Conservation (phyloP, 2,113 vertebrate species). For the Gobio gobio region DNA sequence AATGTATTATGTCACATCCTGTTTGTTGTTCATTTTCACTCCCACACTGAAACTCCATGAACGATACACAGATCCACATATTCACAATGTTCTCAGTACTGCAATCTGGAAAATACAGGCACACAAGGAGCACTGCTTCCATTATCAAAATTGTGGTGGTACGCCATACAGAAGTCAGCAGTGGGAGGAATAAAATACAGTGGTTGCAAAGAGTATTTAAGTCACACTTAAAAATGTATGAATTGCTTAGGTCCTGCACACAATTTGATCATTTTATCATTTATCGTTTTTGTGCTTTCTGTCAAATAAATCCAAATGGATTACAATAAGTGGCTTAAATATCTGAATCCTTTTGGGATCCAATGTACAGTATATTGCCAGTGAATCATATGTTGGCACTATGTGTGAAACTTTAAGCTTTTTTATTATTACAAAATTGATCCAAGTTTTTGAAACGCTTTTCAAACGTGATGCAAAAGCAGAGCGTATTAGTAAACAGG, state of each 20-base stretch:
- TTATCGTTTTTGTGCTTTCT: background rate
- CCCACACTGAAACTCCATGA: constrained; percentile 11
- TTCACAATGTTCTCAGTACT: background rate
- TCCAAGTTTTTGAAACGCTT: background rate
- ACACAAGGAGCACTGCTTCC: background rate
- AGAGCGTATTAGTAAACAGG: background rate
- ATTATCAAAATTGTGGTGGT: background rate
- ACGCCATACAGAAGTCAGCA: background rate
- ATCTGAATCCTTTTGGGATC: background rate
- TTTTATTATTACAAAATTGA: background rate
- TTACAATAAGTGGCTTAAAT: background rate
- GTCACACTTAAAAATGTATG: background rate
- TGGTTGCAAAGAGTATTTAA: background rate
- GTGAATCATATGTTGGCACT: background rate
- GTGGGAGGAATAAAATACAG: background rate
- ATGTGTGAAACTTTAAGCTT: background rate
- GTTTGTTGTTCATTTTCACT: background rate
- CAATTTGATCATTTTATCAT: background rate
- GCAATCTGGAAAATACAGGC: background rate
- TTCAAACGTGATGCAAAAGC: background rate
- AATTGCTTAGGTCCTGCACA: background rate
- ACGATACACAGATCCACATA: background rate
- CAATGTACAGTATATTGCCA: background rate
- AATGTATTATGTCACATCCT: background rate
- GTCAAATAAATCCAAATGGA: background rate